Base-by-base conservation (phyloP, 2,797 vertebrate genomes). In the Chaetodon trifasciatus region DNA sequence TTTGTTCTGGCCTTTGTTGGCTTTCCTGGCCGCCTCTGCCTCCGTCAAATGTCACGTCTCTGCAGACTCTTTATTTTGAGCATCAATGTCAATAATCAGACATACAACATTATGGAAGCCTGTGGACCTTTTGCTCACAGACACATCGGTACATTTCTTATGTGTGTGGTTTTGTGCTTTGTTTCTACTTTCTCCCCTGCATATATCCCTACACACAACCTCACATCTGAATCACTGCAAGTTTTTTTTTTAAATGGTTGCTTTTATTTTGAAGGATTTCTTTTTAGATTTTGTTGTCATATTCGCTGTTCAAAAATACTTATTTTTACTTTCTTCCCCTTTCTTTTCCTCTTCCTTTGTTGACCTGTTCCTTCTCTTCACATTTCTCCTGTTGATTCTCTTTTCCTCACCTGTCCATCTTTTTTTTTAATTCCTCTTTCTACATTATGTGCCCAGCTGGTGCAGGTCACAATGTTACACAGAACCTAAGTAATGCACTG, bases 11-110 rank as follows among this genome's bases (percentile, higher is more conserved):
- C 79, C 91, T 92, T 94, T 94, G 94, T 96, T 96, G 93, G 95
- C 91, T 95, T 90, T 95, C 81, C 74, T 76, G 84, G 72, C 82
- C 53, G 89, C 74, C 81, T 79, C 64, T 77, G 87, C 71, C 74
- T 82, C 87, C 53, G 66, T 93, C 89, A 96, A 96, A 96, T 96
- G 96, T 94, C 95, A 95, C 56, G 87, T 95, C 95, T 94, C 96
- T 32, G 75, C 75, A 86, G 96, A 91, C 88, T 63, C 74, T 85
- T 87, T 91, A 90, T 95, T 93, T 93, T 92, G 87, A 94, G 92
- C 91, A 88, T 93, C 92, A 92, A 42, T 93, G 94, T 95, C 95
- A 95, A 95, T 95, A 95, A 94, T 92, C 79, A 90, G 83, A 87
- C 84, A 86, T 93, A 89, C 91, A 91, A 82, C 71, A 74, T 91